A percentile compares a stretch with the other conserved stretches of the same genome.
phyloP scores from a whole-genome alignment of 2,888 invertebrate species.

The Leptinotarsa haldemani region DNA sequence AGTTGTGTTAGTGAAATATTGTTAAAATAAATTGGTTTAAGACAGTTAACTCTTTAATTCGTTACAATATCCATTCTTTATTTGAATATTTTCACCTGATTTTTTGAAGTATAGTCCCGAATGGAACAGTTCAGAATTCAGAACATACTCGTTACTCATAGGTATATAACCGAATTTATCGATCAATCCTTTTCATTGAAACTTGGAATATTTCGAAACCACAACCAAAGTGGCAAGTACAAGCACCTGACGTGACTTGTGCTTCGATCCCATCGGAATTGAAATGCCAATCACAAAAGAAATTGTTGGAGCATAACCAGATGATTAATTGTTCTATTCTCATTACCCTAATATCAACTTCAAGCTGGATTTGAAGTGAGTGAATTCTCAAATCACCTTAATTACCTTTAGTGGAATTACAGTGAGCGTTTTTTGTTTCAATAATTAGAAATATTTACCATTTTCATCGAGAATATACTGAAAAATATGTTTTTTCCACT shows the following conservation, averaged over 20 bases:
- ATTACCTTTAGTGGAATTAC: neutral
- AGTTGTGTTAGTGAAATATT: too few species aligned
- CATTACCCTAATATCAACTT: constrained; percentile 4
- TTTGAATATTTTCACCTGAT: too few species aligned
- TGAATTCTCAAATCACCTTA: neutral
- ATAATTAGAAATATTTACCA: too few species aligned
- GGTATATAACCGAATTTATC: too few species aligned
- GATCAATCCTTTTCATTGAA: neutral
- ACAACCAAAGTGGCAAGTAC: constrained; percentile 17
- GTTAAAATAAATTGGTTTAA: too few species aligned
- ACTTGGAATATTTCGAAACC: neutral
- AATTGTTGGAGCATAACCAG: constrained; percentile 23
- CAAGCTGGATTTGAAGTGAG: neutral
- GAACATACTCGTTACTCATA: too few species aligned
- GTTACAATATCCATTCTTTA: too few species aligned
- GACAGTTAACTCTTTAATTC: too few species aligned
- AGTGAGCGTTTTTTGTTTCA: neutral
- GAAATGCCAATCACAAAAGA: constrained; percentile 26
- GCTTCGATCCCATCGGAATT: constrained; percentile 22
- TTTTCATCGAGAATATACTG: too few species aligned
- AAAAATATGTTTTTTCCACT: too few species aligned
- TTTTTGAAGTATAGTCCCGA: too few species aligned
- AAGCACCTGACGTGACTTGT: constrained; percentile 14
- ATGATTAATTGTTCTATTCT: constrained; percentile 16
- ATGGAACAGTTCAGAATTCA: too few species aligned